phyloP scores from a whole-genome alignment of 2,888 invertebrate species.

The Plagodis dolabraria region DNA sequence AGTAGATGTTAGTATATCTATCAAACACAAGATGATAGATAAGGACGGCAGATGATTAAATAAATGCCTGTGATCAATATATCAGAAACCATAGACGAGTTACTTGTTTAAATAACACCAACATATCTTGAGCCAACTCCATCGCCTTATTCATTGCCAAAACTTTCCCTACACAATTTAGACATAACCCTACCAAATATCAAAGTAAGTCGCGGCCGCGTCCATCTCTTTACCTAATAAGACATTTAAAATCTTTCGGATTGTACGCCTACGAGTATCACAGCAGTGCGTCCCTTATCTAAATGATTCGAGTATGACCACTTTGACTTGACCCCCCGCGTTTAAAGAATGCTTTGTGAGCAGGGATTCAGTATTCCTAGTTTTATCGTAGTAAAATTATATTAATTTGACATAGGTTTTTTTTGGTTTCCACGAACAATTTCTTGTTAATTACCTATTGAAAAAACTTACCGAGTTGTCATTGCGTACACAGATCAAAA shows the following conservation, averaged over 20 bases:
- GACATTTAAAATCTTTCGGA: conserved; percentile 56
- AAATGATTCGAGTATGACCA: conserved; percentile 64
- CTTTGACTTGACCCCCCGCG: conserved; percentile 31
- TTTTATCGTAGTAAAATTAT: too few relatives aligned
- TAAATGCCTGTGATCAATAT: neutral
- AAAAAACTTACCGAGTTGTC: neutral
- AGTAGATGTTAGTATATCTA: neutral
- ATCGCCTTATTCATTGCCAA: conserved; percentile 19
- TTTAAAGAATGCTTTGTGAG: too few relatives aligned
- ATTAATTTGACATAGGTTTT: too few relatives aligned
- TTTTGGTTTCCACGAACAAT: too few relatives aligned
- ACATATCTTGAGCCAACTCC: neutral
- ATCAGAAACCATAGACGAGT: neutral
- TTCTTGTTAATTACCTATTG: too few relatives aligned
- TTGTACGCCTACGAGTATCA: conserved; percentile 72
- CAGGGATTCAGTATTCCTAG: too few relatives aligned
- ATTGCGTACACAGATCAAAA: neutral
- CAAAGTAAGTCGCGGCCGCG: conserved; percentile 41
- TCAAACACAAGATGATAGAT: neutral
- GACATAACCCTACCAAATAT: conserved; percentile 43
- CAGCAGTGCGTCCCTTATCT: conserved; percentile 74
- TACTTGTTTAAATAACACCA: neutral
- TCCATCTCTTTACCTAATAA: conserved; percentile 37
- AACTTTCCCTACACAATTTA: conserved; percentile 29
- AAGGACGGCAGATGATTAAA: neutral